Evolutionary conservation across 2,888 invertebrate genomes (phyloP).

Genomic region (Tenthredo distinguenda): DNA sequence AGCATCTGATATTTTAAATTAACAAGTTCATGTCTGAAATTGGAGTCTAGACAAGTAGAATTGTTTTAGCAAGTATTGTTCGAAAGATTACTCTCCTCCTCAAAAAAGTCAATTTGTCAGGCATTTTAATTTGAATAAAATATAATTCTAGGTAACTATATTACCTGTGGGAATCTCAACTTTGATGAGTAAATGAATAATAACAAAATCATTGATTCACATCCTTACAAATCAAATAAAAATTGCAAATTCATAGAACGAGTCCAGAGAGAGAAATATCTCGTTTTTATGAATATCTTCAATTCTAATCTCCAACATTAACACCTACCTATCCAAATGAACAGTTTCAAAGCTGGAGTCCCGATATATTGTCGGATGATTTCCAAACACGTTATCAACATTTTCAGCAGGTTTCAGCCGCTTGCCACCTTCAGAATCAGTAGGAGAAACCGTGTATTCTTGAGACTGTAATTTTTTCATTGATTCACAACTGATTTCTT

Average conservation of each 20-base stretch:
- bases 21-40: background rate
- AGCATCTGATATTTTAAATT: too few relatives aligned
- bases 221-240: background rate
- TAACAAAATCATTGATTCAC: background rate
- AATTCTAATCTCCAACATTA: background rate
- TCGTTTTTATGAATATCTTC: background rate
- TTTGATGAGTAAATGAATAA: background rate
- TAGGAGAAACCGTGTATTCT: constrained; percentile 73
- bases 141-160: background rate
- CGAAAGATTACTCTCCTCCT: background rate
- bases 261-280: background rate
- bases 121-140: background rate
- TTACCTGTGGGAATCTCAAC: background rate
- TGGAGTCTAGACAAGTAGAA: background rate
- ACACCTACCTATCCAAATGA: constrained; percentile 70
- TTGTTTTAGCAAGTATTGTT: background rate
- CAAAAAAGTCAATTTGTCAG: background rate
- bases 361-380: constrained; percentile 63
- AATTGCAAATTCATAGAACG: background rate
- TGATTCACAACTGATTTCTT: constrained; percentile 76
- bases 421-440: constrained; percentile 61
- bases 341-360: constrained; percentile 64
- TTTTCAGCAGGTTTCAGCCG: constrained; percentile 59
- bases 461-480: constrained; percentile 69
- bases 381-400: constrained; percentile 56